Base-by-base conservation (phyloP, 2,797 vertebrate genomes). In the Rallus crepitans region DNA sequence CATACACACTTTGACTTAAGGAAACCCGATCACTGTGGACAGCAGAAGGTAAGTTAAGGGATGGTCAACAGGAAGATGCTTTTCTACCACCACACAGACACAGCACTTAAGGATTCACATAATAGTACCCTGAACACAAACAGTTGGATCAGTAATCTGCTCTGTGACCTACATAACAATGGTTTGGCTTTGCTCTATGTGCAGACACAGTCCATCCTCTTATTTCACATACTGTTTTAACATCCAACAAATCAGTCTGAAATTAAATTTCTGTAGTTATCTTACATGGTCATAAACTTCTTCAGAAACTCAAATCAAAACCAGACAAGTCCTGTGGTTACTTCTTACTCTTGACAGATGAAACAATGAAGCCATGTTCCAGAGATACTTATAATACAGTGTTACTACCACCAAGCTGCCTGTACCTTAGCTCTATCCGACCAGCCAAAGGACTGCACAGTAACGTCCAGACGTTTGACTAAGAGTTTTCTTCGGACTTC, bases 361-460 rank as follows among this genome's bases (percentile, higher is more conserved):
- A 79, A 69, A 77, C 9, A 73, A 33, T 5, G 23, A 78, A 27
- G 47, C 27, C 30, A 42, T 37, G 81, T 94, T 75, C 68, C 56
- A 82, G n/a, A 82, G 11, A 63, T 4, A 90, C 24, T 68, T 66
- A 28, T 68, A 20, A 78, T 7, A 65, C 64, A 88, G 35, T 15
- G 52, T 35, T 59, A 83, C 52, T 31, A 79, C 45, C 16, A 87
- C 18, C 39, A 94, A 86, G 87, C 15, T 90, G 59, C 63, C 59
- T 68, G 21, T 98, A 99, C 99, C 99, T 99, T 99, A 61, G 99
- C 99, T 98, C 97, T 98, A 39, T 99, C 99, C 56, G 99, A 99
- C 99, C 99, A 99, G 87, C 99, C 99, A 17, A 99, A 99, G 20
- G 99, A 99, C 97, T 99, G 99, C 79, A 99, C 98, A 0, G 99